Percentiles rank a stretch among this genome's conserved stretches.
Evolutionary conservation across 2,113 vertebrate species (phyloP).

Genomic region (Hassar affinis): DNA sequence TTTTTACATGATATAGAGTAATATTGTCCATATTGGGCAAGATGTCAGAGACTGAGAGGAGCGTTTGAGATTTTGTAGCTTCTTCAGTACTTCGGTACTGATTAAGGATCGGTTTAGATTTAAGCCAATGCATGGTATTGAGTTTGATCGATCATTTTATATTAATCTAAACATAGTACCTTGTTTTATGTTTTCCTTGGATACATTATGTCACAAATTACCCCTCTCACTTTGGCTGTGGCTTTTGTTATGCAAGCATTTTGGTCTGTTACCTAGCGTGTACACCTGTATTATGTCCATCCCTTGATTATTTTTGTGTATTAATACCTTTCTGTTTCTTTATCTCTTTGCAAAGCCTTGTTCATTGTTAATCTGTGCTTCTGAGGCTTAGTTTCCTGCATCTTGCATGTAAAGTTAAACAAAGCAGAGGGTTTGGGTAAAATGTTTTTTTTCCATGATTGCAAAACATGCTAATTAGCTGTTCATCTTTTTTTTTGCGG

Average conservation of each 20-base stretch:
- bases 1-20: constrained; percentile 6
- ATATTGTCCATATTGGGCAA: constrained; percentile 7
- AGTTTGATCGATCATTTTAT: not conserved
- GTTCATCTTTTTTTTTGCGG: not conserved
- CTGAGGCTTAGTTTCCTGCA: not conserved
- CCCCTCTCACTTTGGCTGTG: not conserved
- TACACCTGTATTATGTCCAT: not conserved
- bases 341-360: not conserved
- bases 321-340: not conserved
- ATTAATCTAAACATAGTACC: not conserved
- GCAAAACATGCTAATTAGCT: constrained; percentile 1
- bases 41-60: not conserved
- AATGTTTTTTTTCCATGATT: not conserved
- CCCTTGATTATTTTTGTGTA: not conserved
- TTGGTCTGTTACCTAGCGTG: not conserved
- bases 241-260: not conserved
- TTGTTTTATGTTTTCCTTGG: not conserved
- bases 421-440: not conserved
- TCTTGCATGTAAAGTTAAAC: not conserved
- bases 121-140: not conserved
- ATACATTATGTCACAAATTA: not conserved
- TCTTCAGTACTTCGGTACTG: not conserved
- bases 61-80: too few species aligned
- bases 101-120: not conserved
- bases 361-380: not conserved